Base-by-base conservation (phyloP, 2,113 vertebrate genomes). In the Raja brachyura region DNA sequence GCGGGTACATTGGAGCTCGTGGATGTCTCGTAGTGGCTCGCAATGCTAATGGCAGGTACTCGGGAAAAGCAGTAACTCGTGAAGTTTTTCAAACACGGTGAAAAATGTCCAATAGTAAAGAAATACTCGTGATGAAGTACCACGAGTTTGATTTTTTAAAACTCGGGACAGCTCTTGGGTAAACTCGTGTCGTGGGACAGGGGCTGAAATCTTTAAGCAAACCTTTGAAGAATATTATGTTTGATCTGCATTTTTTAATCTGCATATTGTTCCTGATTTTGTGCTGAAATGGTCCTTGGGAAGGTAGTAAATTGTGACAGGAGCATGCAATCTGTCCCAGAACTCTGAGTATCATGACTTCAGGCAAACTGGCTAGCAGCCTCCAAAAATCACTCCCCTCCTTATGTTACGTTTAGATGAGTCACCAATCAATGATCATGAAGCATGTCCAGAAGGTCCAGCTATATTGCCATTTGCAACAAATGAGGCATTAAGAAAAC, bases 381-480 rank as follows among this genome's bases (percentile, higher is more conserved):
- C 54, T 94, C 39, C 75, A 88, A 85, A 59, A 94, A 86, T 94
- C 93, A 70, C 93, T 94, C 93, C 93, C 93, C 94, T 95, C 93
- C 59, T 95, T 94, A 95, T 93, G 93, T 81, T 93, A 93, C 93
- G 68, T 92, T 93, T 83, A 78, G 94, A 93, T 93, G 93, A 78
- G 18, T 59, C 75, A 0, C 0, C 95, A 94, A 95, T 94, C 93
- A 94, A 94, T 10, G 75, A 8, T 95, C 94, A 94, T 95, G 93
- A 85, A 63, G 79, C 48, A 22, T 0, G 0, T 48, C 70, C 61
- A 93, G 93, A 93, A 94, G 86, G 14, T 86, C 94, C 9, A 31
- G 16, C 39, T 31, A 85, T 94, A 92, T 75, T 94, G 16, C 93
- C 3, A 28, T 48, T 93, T 94, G 59, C 66, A 92, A 73, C 39